Evolutionary conservation across 2,797 vertebrate species (phyloP).

Genomic region (Scolopax rusticola): DNA sequence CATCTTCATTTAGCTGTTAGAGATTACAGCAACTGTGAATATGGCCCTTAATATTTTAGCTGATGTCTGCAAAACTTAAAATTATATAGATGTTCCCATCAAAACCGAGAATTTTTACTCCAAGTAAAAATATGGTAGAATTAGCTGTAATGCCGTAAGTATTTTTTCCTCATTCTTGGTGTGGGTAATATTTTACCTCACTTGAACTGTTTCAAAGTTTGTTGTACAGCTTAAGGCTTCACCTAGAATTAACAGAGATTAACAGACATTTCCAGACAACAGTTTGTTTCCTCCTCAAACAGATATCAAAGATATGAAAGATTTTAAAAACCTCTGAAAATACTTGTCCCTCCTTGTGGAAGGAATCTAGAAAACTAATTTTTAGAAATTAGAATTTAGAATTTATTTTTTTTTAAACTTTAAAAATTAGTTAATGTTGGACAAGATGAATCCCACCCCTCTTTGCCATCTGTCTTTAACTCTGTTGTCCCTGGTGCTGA

Average conservation of each 20-base stretch:
- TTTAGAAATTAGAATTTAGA: background rate
- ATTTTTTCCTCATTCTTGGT: background rate
- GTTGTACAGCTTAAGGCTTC: background rate
- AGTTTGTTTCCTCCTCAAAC: background rate
- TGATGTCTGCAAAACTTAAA: constrained; percentile 24
- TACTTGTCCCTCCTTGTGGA: background rate
- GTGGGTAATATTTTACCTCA: background rate
- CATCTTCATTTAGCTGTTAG: background rate
- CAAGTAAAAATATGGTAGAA: background rate
- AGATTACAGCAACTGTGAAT: constrained; percentile 2
- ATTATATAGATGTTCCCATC: background rate
- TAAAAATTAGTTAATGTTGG: constrained; percentile 22
- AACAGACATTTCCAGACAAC: background rate
- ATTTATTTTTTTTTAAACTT: background rate
- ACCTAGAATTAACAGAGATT: background rate
- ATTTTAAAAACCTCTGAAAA: background rate
- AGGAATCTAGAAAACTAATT: background rate
- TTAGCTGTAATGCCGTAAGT: background rate
- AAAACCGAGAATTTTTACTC: background rate
- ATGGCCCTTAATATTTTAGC: constrained; percentile 11
- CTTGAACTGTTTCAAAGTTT: background rate
- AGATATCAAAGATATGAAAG: background rate
- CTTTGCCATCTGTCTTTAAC: constrained; percentile 67
- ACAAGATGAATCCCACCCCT: constrained; percentile 52
- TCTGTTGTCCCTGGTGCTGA: constrained; percentile 58